These are phyloP conservation scores for Tachycineta bicolor DNA, from an alignment of 2,113 vertebrate genomes.

Conservation along the genomic window DNA sequence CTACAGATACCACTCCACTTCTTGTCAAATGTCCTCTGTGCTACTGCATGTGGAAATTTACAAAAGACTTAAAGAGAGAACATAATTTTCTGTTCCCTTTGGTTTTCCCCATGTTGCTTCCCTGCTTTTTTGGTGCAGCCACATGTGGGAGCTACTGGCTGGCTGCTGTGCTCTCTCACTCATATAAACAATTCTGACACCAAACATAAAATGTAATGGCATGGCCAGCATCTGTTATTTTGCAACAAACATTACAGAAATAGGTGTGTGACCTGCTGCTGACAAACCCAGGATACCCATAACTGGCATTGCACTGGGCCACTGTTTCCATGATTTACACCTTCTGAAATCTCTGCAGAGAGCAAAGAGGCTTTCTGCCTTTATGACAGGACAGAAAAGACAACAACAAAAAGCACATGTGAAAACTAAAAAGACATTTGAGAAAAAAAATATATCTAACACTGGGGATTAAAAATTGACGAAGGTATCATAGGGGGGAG, in stretches of 20 bases:
- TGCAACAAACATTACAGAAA: background rate
- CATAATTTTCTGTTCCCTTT: background rate
- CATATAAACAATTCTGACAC: background rate
- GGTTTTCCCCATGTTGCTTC: accelerated
- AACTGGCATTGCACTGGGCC: background rate
- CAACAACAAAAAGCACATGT: background rate
- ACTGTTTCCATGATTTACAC: background rate
- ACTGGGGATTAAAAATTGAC: background rate
- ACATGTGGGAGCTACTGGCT: background rate
- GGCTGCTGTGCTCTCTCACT: background rate
- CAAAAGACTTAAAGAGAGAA: background rate
- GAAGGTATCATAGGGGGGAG: accelerated
- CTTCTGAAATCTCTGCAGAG: background rate
- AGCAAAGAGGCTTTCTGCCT: no score
- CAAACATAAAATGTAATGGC: background rate
- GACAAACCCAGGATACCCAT: background rate
- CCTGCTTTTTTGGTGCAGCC: accelerated
- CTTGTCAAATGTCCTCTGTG: background rate
- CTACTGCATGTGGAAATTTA: background rate
- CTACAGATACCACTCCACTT: background rate
- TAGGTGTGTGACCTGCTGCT: background rate
- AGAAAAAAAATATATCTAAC: background rate
- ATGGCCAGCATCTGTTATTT: background rate
- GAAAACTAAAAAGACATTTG: background rate
- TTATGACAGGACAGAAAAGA: background rate